Evolutionary conservation across 2,888 invertebrate species (phyloP).

Genomic region (Fragum fragum): DNA sequence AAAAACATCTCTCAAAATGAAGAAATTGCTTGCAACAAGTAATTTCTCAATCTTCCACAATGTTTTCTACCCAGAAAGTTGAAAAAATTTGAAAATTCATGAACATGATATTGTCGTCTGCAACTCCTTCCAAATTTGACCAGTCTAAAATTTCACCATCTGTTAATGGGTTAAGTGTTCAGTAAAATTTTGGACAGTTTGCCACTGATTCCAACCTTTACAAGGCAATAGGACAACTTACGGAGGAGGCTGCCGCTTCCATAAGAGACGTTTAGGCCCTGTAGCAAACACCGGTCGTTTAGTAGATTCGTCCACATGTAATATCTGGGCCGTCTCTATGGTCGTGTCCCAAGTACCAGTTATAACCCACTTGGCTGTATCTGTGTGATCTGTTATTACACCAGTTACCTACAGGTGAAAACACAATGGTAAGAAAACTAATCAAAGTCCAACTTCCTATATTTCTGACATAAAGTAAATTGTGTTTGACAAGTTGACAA

Average conservation of each 20-base stretch:
- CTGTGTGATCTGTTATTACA: slow-evolving; percentile 89
- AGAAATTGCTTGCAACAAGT: too few species aligned
- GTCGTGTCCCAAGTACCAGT: slow-evolving; percentile 98
- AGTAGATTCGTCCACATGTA: slow-evolving; percentile 88
- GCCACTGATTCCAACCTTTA: background rate
- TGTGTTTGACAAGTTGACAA: too few species aligned
- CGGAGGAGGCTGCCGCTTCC: slow-evolving; percentile 94
- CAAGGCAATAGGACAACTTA: slow-evolving; percentile 88
- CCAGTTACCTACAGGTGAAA: slow-evolving; percentile 90
- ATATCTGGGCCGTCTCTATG: slow-evolving; percentile 97
- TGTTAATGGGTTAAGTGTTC: background rate
- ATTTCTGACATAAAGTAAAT: too few species aligned
- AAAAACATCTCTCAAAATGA: background rate
- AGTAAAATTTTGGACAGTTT: background rate
- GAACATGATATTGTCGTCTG: too few species aligned
- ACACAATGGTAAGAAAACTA: too few species aligned
- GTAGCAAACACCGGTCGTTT: slow-evolving; percentile 95
- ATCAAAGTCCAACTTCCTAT: too few species aligned
- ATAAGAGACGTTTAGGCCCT: slow-evolving; percentile 93
- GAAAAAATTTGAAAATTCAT: too few species aligned
- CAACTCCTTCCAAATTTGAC: too few species aligned
- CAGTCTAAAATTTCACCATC: too few species aligned
- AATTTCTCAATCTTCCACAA: too few species aligned
- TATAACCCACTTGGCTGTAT: slow-evolving; percentile 90
- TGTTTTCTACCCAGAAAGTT: too few species aligned